Base-by-base conservation (phyloP, 2,113 vertebrate genomes). In the Bubo bubo region DNA sequence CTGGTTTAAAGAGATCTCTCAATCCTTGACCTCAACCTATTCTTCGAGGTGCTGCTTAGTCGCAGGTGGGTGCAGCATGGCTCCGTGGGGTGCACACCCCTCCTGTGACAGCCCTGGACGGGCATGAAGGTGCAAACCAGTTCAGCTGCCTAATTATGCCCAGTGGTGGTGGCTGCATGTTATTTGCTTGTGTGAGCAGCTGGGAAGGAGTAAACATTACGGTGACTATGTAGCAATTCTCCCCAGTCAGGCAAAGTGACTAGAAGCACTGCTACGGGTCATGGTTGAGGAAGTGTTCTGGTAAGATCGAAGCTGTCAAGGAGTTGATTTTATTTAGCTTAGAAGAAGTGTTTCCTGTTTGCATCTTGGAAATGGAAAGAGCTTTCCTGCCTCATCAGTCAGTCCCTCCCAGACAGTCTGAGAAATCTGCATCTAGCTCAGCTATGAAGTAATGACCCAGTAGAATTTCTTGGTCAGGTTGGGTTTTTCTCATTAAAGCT, bases 171-270 rank as follows among this genome's bases (percentile, higher is more conserved):
- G 41, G 34, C 60, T 83, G 39, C 3, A 0, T 62, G 83, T 49
- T 52, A 10, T 23, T 66, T 66, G 28, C 34, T 22, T 67, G 27
- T 47, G 15, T 43, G 50, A 52, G 50, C 23, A 79, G 45, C 37
- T 70, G 56, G 23, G 34, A 47, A 92, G 30, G 35, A 56, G 30
- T 45, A 60, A 81, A 52, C 22, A 16, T 72, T 28, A 28, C 18
- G 39, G 2, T 26, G 21, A 47, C 14, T 35, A 2, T 0, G 0
- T 16, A 64, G 81, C 49, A 28, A 21, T 71, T 73, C 56, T 64
- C 84, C 12, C 37, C 5, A 13, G 1, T 39, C 49, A 84, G n/a
- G 73, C 63, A 77, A 39, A 67, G 28, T 37, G 16, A 27, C 0
- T 0, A 63, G 52, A 75, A 84, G 49, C 0, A 1, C 56, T 88